phyloP scores from a whole-genome alignment of 2,888 invertebrate species.

The Protophormia terraenovae region DNA sequence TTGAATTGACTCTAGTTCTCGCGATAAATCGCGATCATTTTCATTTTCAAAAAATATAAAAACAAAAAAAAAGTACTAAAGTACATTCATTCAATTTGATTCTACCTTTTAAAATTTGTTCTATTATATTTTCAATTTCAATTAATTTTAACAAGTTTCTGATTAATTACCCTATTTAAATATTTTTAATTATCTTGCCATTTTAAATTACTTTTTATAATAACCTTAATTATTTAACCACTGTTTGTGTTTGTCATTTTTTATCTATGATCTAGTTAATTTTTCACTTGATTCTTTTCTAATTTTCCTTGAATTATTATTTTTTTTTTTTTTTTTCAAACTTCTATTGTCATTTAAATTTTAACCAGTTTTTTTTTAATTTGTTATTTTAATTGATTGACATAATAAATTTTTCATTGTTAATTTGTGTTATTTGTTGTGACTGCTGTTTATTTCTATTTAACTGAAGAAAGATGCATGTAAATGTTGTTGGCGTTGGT shows the following conservation, averaged over 20 bases:
- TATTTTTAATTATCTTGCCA: neutral
- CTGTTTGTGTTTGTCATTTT: neutral
- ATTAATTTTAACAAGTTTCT: constrained; percentile 4
- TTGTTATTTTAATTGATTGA: constrained; percentile 46
- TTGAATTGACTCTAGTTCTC: too few species aligned
- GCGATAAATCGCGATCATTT: too few species aligned
- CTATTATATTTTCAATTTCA: neutral
- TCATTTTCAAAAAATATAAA: too few species aligned
- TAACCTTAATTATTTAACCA: too few species aligned
- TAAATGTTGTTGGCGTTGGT: neutral
- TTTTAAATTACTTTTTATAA: too few species aligned
- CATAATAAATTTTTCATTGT: constrained; percentile 44
- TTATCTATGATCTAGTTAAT: neutral
- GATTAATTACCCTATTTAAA: neutral
- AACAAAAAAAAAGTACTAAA: too few species aligned
- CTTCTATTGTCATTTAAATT: neutral
- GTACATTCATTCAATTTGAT: neutral
- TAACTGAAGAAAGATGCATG: neutral
- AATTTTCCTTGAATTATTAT: constrained; percentile 53
- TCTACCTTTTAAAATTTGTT: neutral
- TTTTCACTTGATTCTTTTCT: constrained; percentile 27
- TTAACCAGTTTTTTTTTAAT: constrained; percentile 27
- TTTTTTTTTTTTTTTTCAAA: neutral
- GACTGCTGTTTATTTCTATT: constrained; percentile 28
- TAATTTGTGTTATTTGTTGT: constrained; percentile 24